Evolutionary conservation across 2,888 invertebrate genomes (phyloP).

Genomic region (Sialis lutaria): DNA sequence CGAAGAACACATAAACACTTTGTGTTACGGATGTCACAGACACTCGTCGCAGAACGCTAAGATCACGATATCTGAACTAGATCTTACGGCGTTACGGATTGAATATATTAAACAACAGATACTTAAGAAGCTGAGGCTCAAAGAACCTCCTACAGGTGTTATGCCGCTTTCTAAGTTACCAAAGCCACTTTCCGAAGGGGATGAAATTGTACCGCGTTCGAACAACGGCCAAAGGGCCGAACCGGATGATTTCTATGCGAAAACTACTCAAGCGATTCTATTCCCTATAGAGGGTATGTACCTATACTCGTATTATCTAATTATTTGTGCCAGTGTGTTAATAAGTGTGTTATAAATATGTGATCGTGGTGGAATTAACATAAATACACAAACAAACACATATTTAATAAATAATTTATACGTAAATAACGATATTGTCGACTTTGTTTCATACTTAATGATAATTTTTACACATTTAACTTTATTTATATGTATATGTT

Average conservation of each 20-base stretch:
- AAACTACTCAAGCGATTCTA: constrained; percentile 69
- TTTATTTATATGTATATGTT: no score
- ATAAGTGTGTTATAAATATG: background rate
- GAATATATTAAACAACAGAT: constrained; percentile 77
- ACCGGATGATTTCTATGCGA: constrained; percentile 64
- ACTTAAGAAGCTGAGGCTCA: constrained; percentile 57
- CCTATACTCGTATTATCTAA: background rate
- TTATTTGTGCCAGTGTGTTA: background rate
- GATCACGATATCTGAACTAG: constrained; percentile 27
- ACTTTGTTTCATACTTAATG: no score
- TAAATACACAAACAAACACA: no score
- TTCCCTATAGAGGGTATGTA: constrained; percentile 58
- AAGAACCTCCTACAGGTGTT: constrained; percentile 51
- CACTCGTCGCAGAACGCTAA: background rate
- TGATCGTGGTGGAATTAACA: background rate
- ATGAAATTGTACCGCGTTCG: constrained; percentile 30
- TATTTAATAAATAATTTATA: no score
- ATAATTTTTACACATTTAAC: no score
- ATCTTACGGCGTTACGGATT: constrained; percentile 50
- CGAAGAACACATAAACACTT: background rate
- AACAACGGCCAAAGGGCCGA: constrained; percentile 37
- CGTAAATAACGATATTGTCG: no score
- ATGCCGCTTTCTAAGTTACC: constrained; percentile 47
- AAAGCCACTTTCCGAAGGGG: constrained; percentile 57
- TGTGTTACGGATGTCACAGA: constrained; percentile 5